Conservation (phyloP, 2,797 vertebrate genomes). For the Zalophus californianus region DNA sequence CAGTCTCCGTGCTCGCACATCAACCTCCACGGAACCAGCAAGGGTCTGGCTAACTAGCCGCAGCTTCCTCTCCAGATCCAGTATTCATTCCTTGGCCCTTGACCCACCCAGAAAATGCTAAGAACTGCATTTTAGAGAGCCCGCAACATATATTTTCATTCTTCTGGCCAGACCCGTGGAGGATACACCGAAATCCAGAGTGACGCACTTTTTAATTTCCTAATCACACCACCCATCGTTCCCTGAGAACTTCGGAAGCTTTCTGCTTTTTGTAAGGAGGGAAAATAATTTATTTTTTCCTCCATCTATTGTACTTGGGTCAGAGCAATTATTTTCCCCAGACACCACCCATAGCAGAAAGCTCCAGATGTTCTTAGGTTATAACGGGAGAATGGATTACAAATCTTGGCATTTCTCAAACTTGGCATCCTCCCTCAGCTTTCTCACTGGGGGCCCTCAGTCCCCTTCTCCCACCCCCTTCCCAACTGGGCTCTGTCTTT, state of each 20-base stretch:
- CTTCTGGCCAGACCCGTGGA: slow-evolving; percentile 47
- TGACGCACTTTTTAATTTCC: slow-evolving; percentile 46
- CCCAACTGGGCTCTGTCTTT: neutral
- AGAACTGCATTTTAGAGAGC: slow-evolving; percentile 42
- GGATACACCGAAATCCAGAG: slow-evolving; percentile 46
- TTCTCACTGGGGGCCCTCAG: neutral
- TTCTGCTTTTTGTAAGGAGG: slow-evolving; percentile 47
- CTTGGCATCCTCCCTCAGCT: neutral
- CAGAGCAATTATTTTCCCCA: slow-evolving; percentile 67
- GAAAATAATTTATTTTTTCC: slow-evolving; percentile 59
- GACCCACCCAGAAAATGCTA: slow-evolving; percentile 67
- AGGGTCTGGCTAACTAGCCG: slow-evolving; percentile 31
- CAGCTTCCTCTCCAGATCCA: slow-evolving; percentile 62
- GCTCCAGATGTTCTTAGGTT: slow-evolving; percentile 70
- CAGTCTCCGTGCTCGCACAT: neutral
- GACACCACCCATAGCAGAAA: slow-evolving; percentile 70
- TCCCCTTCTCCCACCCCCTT: neutral
- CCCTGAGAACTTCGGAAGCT: slow-evolving; percentile 50
- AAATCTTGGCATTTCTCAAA: slow-evolving; percentile 39
- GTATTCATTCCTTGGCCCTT: slow-evolving; percentile 66
- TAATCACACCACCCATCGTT: slow-evolving; percentile 49
- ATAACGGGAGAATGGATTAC: slow-evolving; percentile 38
- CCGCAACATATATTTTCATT: slow-evolving; percentile 67
- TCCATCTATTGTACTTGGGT: slow-evolving; percentile 66
- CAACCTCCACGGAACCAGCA: slow-evolving; percentile 54